Evolutionary conservation across 2,888 invertebrate genomes (phyloP), one percentile per base, ranked within the genome.

Genomic region (Clanis bilineata): DNA sequence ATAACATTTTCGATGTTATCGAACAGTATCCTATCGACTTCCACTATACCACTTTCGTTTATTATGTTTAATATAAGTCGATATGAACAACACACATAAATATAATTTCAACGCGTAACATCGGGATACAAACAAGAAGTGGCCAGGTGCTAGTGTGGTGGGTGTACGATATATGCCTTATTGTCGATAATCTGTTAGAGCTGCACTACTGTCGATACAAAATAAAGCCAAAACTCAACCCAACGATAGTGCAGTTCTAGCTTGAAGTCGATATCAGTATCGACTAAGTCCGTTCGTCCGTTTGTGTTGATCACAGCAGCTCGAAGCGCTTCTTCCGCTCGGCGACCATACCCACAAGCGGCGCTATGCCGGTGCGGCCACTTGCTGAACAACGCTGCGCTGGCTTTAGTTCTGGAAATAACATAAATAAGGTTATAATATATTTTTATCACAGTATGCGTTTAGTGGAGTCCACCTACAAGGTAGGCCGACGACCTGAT

Each of bases 311-410:
- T 70, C 65, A 77, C 57, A 64, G 60, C 68, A 93, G 88, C 84
- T 95, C 94, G 90, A 95, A 95, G 82, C 93, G 93, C 86, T 94
- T 94, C 88, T 94, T 94, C 80, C 94, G 93, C 88, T 95, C 95
- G 77, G 95, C 95, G 89, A 95, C 96, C 94, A 95, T 94, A 84
- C 95, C 95, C 84, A 92, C 93, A 76, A 94, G 93, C 80, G 94
- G 93, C 80, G 88, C 88, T 85, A 90, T 82, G 77, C 92, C 86
- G 69, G 76, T 71, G 65, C 83, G 83, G 57, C 80, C 77, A 72
- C 86, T 82, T 68, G 82, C 85, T 69, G 89, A 82, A 74, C 92
- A 89, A 64, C 90, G 88, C 66, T 84, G 76, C 25, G 67, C 67
- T 60, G 76, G 62, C 66, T 75, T 88, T 73, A 89, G 74, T 92